A percentile compares a stretch with the other conserved stretches of the same genome.
These are phyloP conservation scores for Cheilosia vulpina DNA, from an alignment of 2,888 invertebrate genomes.

Conservation along the genomic window DNA sequence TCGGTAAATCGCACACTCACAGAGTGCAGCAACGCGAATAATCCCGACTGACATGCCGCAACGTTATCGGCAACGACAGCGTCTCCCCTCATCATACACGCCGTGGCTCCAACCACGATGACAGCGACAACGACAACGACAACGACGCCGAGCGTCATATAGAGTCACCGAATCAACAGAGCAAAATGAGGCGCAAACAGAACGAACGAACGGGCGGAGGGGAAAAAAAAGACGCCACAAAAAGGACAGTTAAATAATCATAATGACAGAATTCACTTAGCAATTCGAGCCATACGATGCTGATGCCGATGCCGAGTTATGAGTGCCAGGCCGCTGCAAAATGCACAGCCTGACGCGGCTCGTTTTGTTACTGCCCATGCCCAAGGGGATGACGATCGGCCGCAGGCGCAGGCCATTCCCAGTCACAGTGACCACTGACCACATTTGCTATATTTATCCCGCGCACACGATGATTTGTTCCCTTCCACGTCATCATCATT, in stretches of 20 bases:
- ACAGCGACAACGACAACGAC: slow-evolving; percentile 24
- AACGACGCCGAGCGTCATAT: slow-evolving; percentile 49
- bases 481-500: slow-evolving; percentile 54
- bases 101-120: slow-evolving; percentile 8
- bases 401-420: slow-evolving; percentile 38
- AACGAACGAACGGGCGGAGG: slow-evolving; percentile 7
- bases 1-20: slow-evolving; percentile 67
- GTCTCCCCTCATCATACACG: slow-evolving; percentile 53
- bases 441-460: slow-evolving; percentile 74
- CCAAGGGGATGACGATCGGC: slow-evolving; percentile 16
- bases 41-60: slow-evolving; percentile 67
- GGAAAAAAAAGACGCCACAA: slow-evolving; percentile 30
- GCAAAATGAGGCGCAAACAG: slow-evolving; percentile 40
- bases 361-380: slow-evolving; percentile 36
- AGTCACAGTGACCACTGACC: slow-evolving; percentile 70
- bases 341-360: slow-evolving; percentile 16
- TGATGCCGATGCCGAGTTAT: slow-evolving; percentile 57
- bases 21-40: slow-evolving; percentile 62
- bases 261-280: slow-evolving; percentile 75
- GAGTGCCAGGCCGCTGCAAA: slow-evolving; percentile 62
- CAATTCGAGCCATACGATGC: slow-evolving; percentile 67
- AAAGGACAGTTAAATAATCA: slow-evolving; percentile 64
- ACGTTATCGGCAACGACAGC: slow-evolving; percentile 67
- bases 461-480: slow-evolving; percentile 73
- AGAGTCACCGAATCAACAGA: slow-evolving; percentile 56